Percentiles rank a stretch among this genome's conserved stretches.
Conservation (phyloP, 1,140 invertebrate genomes). For the Lordiphosa collinella region DNA sequence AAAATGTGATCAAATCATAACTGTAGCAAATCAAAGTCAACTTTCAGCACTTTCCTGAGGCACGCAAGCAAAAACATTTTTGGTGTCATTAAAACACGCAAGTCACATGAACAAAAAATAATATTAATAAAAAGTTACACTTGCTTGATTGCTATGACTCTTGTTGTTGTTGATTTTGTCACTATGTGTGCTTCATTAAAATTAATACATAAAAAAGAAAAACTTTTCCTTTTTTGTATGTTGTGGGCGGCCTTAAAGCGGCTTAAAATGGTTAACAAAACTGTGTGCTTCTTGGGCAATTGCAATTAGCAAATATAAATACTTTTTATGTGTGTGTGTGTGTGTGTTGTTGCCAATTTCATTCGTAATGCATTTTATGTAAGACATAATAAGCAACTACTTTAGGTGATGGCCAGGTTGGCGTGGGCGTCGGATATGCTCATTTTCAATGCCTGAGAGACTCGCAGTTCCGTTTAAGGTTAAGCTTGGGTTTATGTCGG, state of each 20-base stretch:
- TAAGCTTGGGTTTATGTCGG: too few relatives aligned
- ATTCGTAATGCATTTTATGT: constrained; percentile 4
- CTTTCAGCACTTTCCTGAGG: constrained; percentile 14
- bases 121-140: constrained; percentile 2
- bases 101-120: constrained; percentile 6
- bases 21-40: constrained; percentile 9
- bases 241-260: constrained; percentile 3
- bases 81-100: constrained; percentile 5
- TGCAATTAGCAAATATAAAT: constrained; percentile 9
- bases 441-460: constrained; percentile 6
- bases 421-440: constrained; percentile 6
- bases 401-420: neutral
- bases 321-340: neutral
- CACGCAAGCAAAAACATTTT: constrained; percentile 4
- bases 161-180: neutral
- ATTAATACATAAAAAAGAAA: constrained; percentile 3
- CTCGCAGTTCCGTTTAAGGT: neutral
- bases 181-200: neutral
- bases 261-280: constrained; percentile 6
- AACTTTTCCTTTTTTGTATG: constrained; percentile 1
- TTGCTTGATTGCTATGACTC: neutral
- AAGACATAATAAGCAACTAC: constrained; percentile 1
- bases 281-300: constrained; percentile 1
- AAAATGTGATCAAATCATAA: neutral
- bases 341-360: neutral